Evolutionary conservation across 1,140 invertebrate genomes (phyloP).

Genomic region (Aphaenogaster rudis): DNA sequence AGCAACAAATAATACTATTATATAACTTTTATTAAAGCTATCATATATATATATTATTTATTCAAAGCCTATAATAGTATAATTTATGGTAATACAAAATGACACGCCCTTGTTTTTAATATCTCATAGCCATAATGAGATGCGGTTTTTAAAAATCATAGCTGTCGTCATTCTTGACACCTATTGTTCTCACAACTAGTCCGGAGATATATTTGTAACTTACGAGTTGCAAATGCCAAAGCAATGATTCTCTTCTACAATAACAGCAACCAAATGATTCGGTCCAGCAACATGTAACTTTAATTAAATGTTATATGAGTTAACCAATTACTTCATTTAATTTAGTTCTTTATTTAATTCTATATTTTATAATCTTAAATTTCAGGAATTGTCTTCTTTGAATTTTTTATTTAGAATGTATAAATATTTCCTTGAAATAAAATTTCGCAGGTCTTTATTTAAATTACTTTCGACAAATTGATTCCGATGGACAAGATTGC

Average conservation of each 20-base stretch:
- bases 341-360: neutral
- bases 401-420: neutral
- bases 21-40: neutral
- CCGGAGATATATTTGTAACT: conserved; percentile 26
- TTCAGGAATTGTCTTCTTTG: neutral
- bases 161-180: neutral
- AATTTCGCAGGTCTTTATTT: neutral
- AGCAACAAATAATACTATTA: neutral
- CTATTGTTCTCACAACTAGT: conserved; percentile 31
- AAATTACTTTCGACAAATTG: neutral
- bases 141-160: neutral
- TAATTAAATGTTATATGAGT: neutral
- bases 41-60: neutral
- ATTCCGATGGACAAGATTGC: neutral
- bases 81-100: conserved; percentile 2
- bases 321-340: neutral
- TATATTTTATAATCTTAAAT: neutral
- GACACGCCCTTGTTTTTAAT: conserved; percentile 1
- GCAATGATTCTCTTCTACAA: neutral
- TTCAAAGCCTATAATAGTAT: neutral
- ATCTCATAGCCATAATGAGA: neutral
- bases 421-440: conserved; percentile 1
- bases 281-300: neutral
- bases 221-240: conserved; percentile 14
- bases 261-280: conserved; percentile 1